Conservation (phyloP, 2,888 invertebrate species). For the Hydroisotoma schaefferi region DNA sequence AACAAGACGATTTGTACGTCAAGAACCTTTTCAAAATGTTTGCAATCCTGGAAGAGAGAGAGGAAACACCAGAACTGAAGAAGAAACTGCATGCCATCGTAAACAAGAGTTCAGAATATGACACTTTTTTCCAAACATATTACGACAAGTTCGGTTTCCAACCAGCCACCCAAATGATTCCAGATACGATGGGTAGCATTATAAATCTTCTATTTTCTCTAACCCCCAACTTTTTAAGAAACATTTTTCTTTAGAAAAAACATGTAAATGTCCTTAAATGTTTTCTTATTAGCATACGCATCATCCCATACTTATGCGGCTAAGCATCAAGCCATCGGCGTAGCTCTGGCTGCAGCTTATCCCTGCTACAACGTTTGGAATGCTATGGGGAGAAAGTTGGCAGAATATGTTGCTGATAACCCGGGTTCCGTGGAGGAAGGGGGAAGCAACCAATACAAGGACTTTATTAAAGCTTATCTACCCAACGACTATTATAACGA, state of each 20-base stretch:
- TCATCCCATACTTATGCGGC: not conserved
- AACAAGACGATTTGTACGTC: constrained; percentile 14
- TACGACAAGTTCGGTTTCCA: constrained; percentile 5
- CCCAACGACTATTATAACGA: not conserved
- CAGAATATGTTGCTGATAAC: not conserved
- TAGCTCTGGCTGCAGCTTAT: constrained; percentile 6
- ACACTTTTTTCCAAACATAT: not conserved
- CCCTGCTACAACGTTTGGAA: constrained; percentile 12
- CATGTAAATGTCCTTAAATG: too few species aligned
- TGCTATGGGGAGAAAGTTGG: not conserved
- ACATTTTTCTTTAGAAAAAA: too few species aligned
- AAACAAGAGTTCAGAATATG: not conserved
- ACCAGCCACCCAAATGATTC: not conserved
- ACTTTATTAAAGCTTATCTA: not conserved
- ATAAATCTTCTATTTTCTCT: too few species aligned
- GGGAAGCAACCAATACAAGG: not conserved
- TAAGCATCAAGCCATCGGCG: constrained; percentile 1
- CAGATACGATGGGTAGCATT: not conserved
- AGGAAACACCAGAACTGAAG: not conserved
- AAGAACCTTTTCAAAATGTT: constrained; percentile 6
- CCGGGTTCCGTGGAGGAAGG: not conserved
- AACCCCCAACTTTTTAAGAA: too few species aligned
- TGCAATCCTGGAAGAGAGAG: not conserved
- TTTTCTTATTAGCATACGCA: not conserved
- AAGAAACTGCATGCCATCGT: not conserved